Conservation (phyloP, 2,888 invertebrate species). For the Acanthosepion lycidas region DNA sequence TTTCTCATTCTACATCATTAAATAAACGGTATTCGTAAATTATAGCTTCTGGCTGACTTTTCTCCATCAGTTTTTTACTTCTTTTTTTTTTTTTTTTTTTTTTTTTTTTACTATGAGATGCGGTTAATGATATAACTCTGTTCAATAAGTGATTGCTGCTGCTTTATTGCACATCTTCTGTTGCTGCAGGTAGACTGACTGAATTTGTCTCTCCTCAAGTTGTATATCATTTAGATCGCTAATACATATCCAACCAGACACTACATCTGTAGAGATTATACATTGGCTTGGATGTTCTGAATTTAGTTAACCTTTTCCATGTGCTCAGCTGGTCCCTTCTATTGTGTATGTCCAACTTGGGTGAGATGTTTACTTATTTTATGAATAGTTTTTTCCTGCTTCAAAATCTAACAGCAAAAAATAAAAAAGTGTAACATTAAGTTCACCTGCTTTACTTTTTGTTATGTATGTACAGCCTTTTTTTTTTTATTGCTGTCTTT, state of each 20-base stretch:
- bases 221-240: neutral
- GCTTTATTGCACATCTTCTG: neutral
- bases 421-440: no score
- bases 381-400: neutral
- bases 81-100: neutral
- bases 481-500: no score
- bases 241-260: neutral
- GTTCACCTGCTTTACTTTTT: no score
- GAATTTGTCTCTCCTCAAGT: neutral
- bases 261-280: neutral
- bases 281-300: neutral
- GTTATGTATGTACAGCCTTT: no score
- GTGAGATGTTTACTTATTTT: neutral
- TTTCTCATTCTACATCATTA: neutral
- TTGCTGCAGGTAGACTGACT: neutral
- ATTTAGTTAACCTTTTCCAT: neutral
- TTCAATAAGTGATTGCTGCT: neutral
- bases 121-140: neutral
- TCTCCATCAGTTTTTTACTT: neutral
- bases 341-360: constrained; percentile 33
- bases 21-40: neutral
- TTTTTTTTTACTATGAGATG: neutral
- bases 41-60: neutral
- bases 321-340: neutral
- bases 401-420: no score